Base-by-base conservation (phyloP, 1,140 invertebrate species). In the Drosophila ambigua region DNA sequence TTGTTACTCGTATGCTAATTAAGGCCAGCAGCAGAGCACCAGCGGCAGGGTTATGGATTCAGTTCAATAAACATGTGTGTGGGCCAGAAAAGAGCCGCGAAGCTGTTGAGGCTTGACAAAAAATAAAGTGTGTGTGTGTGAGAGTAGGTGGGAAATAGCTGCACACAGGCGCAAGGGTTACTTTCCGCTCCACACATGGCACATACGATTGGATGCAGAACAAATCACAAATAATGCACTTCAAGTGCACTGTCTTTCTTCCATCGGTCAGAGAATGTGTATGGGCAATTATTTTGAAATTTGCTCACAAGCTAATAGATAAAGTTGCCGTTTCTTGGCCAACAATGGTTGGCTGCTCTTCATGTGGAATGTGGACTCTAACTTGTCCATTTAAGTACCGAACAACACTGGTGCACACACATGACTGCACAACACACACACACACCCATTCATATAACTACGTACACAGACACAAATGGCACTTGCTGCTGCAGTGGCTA, bases 291-390 rank as follows among this genome's bases (percentile, higher is more conserved):
- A 85, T 85, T 87, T 87, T 88, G 50, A 87, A 82, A 82, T 85
- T 87, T 76, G 78, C 78, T 69, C 65, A 72, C 64, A 81, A 85
- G 75, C 82, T 87, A 82, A 87, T 88, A 88, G 78, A 85, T 88
- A 57, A 39, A 71, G 58, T 59, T 63, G 61, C 58, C 61, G 75
- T 57, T 81, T 64, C 63, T 71, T 66, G 60, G 68, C 68, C 61
- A 74, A 61, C 77, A 64, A 79, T 82, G 76, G 69, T 82, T 63
- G 62, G 65, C 62, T 54, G 68, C 74, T 77, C 60, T 60, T 51
- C 58, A 60, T 79, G 82, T 85, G 82, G 82, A 85, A 85, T 85
- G 82, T 85, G 82, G 83, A 85, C 72, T 82, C 78, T 82, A 85
- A 82, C 78, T 88, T 85, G 83, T 72, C 78, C 78, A 85, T 85